phyloP scores from a whole-genome alignment of 2,113 vertebrate genomes.

The Mobula hypostoma region DNA sequence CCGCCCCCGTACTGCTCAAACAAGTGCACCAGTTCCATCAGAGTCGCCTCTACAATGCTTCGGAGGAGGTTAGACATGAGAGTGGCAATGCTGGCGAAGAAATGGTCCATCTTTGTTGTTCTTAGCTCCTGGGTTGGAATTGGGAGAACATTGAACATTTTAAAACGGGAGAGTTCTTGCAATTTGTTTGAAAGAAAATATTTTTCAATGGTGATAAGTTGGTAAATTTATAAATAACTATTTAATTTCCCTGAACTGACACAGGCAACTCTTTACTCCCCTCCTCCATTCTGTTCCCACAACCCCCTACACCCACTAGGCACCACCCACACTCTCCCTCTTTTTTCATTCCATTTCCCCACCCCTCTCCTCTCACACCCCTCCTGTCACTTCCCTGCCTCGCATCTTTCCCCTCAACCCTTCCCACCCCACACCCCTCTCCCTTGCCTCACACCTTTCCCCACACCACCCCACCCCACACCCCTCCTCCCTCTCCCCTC shows the following conservation, averaged over 20 bases:
- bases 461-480: neutral
- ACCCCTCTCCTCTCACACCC: no score
- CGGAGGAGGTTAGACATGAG: slow-evolving; percentile 38
- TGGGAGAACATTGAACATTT: neutral
- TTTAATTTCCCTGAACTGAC: neutral
- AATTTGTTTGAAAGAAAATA: neutral
- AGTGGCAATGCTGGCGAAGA: slow-evolving; percentile 40
- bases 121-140: slow-evolving; percentile 12
- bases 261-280: neutral
- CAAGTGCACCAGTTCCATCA: slow-evolving; percentile 19
- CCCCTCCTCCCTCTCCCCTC: neutral
- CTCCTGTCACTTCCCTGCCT: neutral
- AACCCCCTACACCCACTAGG: no score
- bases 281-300: neutral
- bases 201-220: neutral
- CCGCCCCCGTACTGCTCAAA: slow-evolving; percentile 41
- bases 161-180: neutral
- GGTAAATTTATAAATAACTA: no score
- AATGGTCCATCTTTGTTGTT: slow-evolving; percentile 41
- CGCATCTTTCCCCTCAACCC: neutral
- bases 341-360: neutral
- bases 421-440: neutral
- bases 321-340: no score
- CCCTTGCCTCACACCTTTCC: no score
- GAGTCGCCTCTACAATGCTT: slow-evolving; percentile 39